Evolutionary conservation across 2,888 invertebrate genomes (phyloP).

Genomic region (Erebia palarica): DNA sequence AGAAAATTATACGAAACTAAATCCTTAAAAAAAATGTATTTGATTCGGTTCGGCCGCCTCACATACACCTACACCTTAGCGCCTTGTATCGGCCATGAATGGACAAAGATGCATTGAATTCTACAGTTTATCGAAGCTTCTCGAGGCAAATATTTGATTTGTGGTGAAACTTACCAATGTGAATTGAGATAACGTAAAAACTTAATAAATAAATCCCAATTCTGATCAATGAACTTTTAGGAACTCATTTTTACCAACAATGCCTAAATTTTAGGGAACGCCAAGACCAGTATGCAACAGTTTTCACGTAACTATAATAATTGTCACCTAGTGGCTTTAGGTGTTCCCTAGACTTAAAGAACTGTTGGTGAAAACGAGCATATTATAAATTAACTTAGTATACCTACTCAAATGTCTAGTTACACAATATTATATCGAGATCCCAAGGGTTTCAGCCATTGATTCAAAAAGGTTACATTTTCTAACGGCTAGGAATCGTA

Average conservation of each 20-base stretch:
- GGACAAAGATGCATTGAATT: slow-evolving; percentile 37
- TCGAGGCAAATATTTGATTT: slow-evolving; percentile 30
- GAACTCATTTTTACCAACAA: no score
- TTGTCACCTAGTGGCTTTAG: no score
- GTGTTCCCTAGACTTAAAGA: no score
- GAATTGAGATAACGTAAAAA: background rate
- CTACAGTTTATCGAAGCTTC: slow-evolving; percentile 32
- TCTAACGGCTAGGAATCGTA: background rate
- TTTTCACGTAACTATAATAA: no score
- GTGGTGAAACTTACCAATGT: slow-evolving; percentile 21
- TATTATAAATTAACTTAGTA: no score
- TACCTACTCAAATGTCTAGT: no score
- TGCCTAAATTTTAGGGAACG: no score
- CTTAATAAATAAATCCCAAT: no score
- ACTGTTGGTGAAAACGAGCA: no score
- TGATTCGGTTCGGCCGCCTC: slow-evolving; percentile 53
- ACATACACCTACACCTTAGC: slow-evolving; percentile 31
- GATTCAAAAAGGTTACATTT: background rate
- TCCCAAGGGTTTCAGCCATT: no score
- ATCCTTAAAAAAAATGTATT: slow-evolving; percentile 66
- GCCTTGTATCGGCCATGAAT: slow-evolving; percentile 33
- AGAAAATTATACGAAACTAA: slow-evolving; percentile 83
- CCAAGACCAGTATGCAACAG: no score
- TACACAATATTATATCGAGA: no score
- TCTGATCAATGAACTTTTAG: background rate